Conservation (phyloP, 2,888 invertebrate genomes). For the Byasa hedistus region DNA sequence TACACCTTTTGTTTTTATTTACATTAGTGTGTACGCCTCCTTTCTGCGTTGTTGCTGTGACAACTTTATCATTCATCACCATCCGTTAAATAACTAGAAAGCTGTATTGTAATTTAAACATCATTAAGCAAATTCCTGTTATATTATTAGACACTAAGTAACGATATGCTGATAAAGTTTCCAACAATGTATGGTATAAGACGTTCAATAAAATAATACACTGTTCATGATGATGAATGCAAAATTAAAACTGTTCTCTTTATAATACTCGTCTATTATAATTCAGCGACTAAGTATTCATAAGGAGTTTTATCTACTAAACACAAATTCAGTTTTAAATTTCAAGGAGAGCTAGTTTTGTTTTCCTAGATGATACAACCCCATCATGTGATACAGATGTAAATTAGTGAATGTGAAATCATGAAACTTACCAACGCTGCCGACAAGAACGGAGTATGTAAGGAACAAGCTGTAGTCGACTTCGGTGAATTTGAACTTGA, state of each 20-base stretch:
- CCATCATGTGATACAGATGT: neutral
- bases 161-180: neutral
- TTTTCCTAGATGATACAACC: neutral
- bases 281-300: no score
- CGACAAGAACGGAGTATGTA: constrained; percentile 78
- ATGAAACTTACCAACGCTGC: constrained; percentile 75
- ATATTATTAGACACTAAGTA: neutral
- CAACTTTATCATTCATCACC: constrained; percentile 23
- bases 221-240: neutral
- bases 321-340: no score
- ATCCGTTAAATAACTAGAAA: constrained; percentile 7
- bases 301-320: no score
- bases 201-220: neutral
- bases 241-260: neutral
- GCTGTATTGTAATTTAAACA: constrained; percentile 15
- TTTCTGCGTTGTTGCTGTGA: constrained; percentile 25
- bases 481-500: constrained; percentile 80
- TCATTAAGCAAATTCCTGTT: constrained; percentile 10
- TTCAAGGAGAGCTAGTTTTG: no score
- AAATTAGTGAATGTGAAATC: neutral
- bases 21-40: constrained; percentile 24
- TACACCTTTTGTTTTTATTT: constrained; percentile 24
- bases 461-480: constrained; percentile 80
- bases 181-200: neutral
- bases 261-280: no score